These are phyloP conservation scores for Actias luna DNA, from an alignment of 2,888 invertebrate species.

Conservation along the genomic window DNA sequence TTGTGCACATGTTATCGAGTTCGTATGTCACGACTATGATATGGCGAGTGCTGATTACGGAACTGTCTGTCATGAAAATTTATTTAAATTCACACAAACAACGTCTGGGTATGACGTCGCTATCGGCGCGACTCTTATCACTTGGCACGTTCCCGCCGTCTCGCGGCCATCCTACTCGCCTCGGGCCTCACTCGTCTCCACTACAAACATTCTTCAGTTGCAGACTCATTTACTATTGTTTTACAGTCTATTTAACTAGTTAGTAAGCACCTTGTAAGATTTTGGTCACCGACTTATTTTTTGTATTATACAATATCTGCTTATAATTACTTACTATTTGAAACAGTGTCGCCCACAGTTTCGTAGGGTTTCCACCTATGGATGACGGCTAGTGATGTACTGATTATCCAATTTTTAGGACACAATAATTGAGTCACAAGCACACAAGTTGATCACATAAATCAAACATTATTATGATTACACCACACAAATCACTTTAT, in stretches of 20 bases:
- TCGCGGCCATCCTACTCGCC: slow-evolving; percentile 67
- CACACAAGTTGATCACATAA: slow-evolving; percentile 62
- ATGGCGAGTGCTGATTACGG: slow-evolving; percentile 78
- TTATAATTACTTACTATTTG: slow-evolving; percentile 68
- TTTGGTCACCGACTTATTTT: slow-evolving; percentile 4
- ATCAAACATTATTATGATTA: slow-evolving; percentile 50
- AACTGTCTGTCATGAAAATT: slow-evolving; percentile 82
- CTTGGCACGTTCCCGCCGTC: slow-evolving; percentile 80
- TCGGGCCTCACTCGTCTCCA: slow-evolving; percentile 62
- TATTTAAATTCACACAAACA: slow-evolving; percentile 82
- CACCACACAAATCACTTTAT: slow-evolving; percentile 47
- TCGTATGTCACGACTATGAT: slow-evolving; percentile 69
- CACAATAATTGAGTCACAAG: slow-evolving; percentile 61
- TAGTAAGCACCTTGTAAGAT: slow-evolving; percentile 5
- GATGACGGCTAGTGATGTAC: slow-evolving; percentile 70
- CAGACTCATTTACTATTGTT: slow-evolving; percentile 41
- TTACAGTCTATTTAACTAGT: slow-evolving; percentile 12
- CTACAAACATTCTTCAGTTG: slow-evolving; percentile 61
- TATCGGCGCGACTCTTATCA: slow-evolving; percentile 81
- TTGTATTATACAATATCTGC: background rate
- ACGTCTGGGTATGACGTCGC: slow-evolving; percentile 82
- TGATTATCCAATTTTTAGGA: slow-evolving; percentile 60
- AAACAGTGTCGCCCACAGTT: slow-evolving; percentile 76
- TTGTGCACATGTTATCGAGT: slow-evolving; percentile 55
- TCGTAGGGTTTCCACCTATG: slow-evolving; percentile 70